Conservation (phyloP, 2,113 vertebrate genomes). For the Mungos mungo region DNA sequence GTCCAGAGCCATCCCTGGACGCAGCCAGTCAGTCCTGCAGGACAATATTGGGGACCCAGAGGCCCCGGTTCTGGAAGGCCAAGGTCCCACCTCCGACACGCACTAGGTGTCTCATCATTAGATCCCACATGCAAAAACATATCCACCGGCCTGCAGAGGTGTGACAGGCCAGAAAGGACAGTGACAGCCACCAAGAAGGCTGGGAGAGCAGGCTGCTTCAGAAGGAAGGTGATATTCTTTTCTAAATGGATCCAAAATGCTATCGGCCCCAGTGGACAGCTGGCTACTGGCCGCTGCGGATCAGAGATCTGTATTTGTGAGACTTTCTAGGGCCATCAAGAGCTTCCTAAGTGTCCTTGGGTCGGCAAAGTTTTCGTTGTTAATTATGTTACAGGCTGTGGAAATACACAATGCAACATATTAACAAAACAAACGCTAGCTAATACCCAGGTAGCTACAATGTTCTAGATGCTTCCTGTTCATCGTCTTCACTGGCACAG, state of each 20-base stretch:
- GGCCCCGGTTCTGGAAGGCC: not conserved
- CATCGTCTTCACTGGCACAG: not conserved
- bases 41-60: not conserved
- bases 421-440: not conserved
- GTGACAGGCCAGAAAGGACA: not conserved
- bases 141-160: not conserved
- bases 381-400: not conserved
- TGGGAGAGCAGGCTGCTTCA: not conserved
- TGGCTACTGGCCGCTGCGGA: not conserved
- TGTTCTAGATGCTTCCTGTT: not conserved
- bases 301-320: not conserved
- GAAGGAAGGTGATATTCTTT: accelerated
- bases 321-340: accelerated
- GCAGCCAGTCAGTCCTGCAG: not conserved
- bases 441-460: not conserved
- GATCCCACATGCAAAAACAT: not conserved
- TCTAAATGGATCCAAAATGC: too few relatives aligned
- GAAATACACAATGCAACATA: not conserved
- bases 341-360: not conserved
- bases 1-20: not conserved
- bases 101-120: too few relatives aligned
- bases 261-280: too few relatives aligned
- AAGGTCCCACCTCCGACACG: not conserved
- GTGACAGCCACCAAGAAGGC: accelerated
- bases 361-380: accelerated